Evolutionary conservation across 2,888 invertebrate species (phyloP), one percentile per base, ranked within the genome.

Genomic region (Drosophila niveifrons): DNA sequence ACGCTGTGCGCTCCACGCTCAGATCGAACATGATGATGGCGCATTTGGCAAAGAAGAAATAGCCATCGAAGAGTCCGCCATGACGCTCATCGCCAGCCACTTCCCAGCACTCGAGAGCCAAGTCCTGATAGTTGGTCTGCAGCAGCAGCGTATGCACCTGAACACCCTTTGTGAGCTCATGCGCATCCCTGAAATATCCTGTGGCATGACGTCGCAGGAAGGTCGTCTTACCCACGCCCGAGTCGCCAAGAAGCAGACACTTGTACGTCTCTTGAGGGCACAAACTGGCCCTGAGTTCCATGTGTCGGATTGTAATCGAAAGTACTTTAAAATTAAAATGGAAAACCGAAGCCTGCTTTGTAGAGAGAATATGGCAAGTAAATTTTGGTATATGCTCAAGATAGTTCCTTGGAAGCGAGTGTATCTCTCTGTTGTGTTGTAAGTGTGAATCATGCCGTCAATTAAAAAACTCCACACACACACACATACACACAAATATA

Each of bases 21-120:
- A 74, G 53, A 34, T 74, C 73, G 41, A 74, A 74, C 64, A 74
- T 61, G 2, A 74, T 52, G 3, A 74, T 64, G 29, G 75, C 73
- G 11, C 73, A 64, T 0, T 28, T 13, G 18, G 69, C 73, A 39
- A 39, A 74, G 57, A 75, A 61, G 3, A 53, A 75, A 57, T 74
- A 74, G 0, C 64, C 69, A 23, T 65, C 68, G n/a, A 43, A 48
- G 0, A 74, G 31, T 3, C 61, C 61, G 0, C 53, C 59, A 31
- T 57, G 43, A 0, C 43, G 43, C 0, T 51, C 15, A 9, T 64
- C 61, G 3, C 68, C 73, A 0, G 73, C 73, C 48, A 75, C 44
- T 59, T 74, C 73, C 73, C 73, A 74, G 18, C 75, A 1, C 34
- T 74, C 51, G 1, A 74, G 28, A 0, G 59, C 47, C 17, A 75